Evolutionary conservation across 1,140 invertebrate species (phyloP).

Genomic region (Cotesia typhae): DNA sequence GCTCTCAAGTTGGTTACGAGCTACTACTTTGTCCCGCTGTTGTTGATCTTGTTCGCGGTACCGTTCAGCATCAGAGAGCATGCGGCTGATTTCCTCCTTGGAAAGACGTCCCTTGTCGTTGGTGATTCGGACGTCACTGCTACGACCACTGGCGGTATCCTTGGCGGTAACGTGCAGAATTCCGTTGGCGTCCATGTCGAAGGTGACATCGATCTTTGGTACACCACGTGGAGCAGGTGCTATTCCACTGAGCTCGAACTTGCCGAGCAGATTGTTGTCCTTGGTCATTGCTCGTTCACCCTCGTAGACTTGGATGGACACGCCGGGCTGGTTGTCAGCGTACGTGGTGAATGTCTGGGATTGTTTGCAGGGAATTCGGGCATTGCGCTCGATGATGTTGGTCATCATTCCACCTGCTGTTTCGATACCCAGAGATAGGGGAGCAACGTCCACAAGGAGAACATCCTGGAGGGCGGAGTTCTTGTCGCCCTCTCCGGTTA

Average conservation of each 20-base stretch:
- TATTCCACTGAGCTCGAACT: conserved; percentile 71
- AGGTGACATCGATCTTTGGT: conserved; percentile 76
- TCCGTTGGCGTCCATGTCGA: conserved; percentile 75
- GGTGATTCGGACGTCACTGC: conserved; percentile 68
- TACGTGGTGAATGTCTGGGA: conserved; percentile 74
- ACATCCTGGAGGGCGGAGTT: conserved; percentile 72
- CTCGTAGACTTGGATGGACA: conserved; percentile 76
- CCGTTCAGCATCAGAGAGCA: conserved; percentile 76
- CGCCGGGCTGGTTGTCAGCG: conserved; percentile 75
- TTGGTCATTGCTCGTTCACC: conserved; percentile 74
- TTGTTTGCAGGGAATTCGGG: conserved; percentile 72
- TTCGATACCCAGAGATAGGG: conserved; percentile 70
- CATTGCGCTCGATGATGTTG: conserved; percentile 70
- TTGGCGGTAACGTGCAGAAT: conserved; percentile 71
- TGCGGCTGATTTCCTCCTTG: conserved; percentile 69
- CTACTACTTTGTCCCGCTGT: conserved; percentile 68
- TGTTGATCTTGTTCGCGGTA: conserved; percentile 70
- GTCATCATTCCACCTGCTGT: conserved; percentile 70
- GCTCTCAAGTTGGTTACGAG: conserved; percentile 76
- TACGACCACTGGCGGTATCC: conserved; percentile 65
- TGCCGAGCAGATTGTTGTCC: conserved; percentile 82
- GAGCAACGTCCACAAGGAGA: conserved; percentile 76
- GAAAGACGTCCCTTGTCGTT: conserved; percentile 70
- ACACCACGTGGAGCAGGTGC: conserved; percentile 68
- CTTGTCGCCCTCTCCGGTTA: conserved; percentile 66